phyloP scores from a whole-genome alignment of 1,140 invertebrate species.

The Drosophila sulfurigaster region DNA sequence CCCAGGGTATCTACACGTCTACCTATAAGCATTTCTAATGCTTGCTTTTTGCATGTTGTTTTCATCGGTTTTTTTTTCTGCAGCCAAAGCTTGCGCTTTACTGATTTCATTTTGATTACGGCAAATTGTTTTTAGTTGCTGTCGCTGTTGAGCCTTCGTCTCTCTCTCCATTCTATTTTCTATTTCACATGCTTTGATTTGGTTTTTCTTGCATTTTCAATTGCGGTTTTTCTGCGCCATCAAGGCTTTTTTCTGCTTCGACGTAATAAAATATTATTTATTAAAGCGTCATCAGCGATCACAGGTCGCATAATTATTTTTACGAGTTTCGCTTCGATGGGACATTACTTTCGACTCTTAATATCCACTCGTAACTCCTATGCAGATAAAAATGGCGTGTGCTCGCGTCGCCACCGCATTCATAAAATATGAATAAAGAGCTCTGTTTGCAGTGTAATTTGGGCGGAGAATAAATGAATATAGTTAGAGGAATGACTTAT shows the following conservation, averaged over 20 bases:
- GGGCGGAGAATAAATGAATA: conserved; percentile 42
- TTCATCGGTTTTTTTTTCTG: conserved; percentile 35
- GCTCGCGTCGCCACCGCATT: not conserved
- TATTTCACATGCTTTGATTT: conserved; percentile 37
- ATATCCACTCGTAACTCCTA: conserved; percentile 56
- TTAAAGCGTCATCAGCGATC: conserved; percentile 37
- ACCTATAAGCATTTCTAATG: no score
- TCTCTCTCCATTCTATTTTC: conserved; percentile 5
- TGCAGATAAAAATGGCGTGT: conserved; percentile 67
- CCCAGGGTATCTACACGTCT: conserved; percentile 17
- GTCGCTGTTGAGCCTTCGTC: conserved; percentile 24
- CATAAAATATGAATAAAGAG: conserved; percentile 69
- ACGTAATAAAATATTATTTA: conserved; percentile 27
- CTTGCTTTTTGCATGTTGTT: conserved; percentile 24
- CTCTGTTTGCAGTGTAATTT: conserved; percentile 72
- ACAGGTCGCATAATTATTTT: conserved; percentile 65
- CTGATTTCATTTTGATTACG: conserved; percentile 80
- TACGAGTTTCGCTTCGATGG: conserved; percentile 8
- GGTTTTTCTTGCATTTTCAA: conserved; percentile 54
- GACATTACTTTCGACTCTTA: conserved; percentile 33
- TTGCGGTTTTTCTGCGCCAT: conserved; percentile 55
- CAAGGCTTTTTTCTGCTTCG: no score
- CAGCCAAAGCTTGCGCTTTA: conserved; percentile 71
- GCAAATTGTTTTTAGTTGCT: conserved; percentile 78
- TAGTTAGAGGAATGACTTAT: conserved; percentile 40